Base-by-base conservation (phyloP, 2,888 invertebrate genomes). In the Brachylomia viminalis region DNA sequence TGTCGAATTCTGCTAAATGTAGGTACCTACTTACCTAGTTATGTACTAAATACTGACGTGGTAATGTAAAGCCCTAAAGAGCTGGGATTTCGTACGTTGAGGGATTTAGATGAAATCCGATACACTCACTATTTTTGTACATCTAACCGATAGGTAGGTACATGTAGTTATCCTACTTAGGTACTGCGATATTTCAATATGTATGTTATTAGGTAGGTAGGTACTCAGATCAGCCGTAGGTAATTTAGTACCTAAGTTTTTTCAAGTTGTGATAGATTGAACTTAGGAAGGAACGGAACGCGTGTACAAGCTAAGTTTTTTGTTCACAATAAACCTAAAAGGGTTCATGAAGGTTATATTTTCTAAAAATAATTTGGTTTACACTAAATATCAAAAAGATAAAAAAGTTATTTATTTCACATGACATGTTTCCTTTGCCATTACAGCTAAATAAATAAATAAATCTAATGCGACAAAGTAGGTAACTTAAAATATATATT, bases 81-180 rank as follows among this genome's bases (percentile, higher is more conserved):
- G 78, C 65, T n/a, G 47, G 66, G 78, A 66, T 78, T 79, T 78
- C 47, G 49, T 33, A 15, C 5, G 56, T 64, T 42, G 30, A 77
- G 4, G 56, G 77, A 77, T 77, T 77, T 42, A 77, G 77, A 77
- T 77, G 71, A 77, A 56, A 64, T n/a, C 17, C 2, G 71, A 72
- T 71, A 71, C 23, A 54, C 49, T 49, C 42, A 56, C 15, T 61
- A 69, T 47, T 77, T 77, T 42, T 27, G 23, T 17, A 49, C 38
- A 54, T 27, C 58, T 49, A 49, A 27, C 42, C 15, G 30, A 58
- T 49, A 27, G 27, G 7, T 23, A n/a, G 23, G 13, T 42, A 30
- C 23, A 52, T 62, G 10, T 27, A 62, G 8, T 27, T 23, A 56
- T 6, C 5, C 20, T 52, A 62, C 8, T 27, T 27, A 13, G 4